Base-by-base conservation (phyloP, 37 sponge, comb jelly and placozoan species). In the Spongia lamella region DNA sequence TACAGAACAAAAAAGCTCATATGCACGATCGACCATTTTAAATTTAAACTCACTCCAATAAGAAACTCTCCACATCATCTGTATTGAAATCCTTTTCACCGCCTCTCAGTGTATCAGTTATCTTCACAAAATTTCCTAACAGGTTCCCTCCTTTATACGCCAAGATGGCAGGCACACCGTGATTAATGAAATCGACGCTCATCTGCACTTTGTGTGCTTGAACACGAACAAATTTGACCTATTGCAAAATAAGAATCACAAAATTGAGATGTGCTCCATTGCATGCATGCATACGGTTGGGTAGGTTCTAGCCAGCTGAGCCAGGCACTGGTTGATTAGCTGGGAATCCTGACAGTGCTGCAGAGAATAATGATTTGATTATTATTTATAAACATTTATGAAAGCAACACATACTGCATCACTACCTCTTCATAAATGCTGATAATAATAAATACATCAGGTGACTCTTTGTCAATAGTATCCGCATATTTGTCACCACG, bases 171-270 rank as follows among this genome's bases (percentile, higher is more conserved):
- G 94, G 94, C 17, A 93, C 77, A 9, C 80, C 58, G 3, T 35
- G 30, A 58, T 72, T 76, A 38, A 84, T 77, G 69, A 86, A 89
- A 24, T 33, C 63, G 7, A 70, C 62, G 57, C 90, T 89, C 65
- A 89, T 60, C 47, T 66, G 73, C 3, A 89, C 50, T 6, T 81
- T 71, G 2, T 43, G 47, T 29, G 73, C 68, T 68, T 89, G 90
- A 15, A 89, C 86, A 29, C 90, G 74, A 69, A 85, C 84, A 43
- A 89, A 84, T 68, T 84, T 84, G 11, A 71, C 90, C 90, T 89
- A 11, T 19, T 43, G 68, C 9, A 9, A 9, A 43, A 9, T 43
- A 13, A 43, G 9, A 43, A 13, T 9, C 5, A 43, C 47, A 43
- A 43, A 13, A 43, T 9, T 13, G 7, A 13, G 47, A 43, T 43